Evolutionary conservation across 2,797 vertebrate species (phyloP), one percentile per base, ranked within the genome.

Genomic region (Heliangelus exortis): DNA sequence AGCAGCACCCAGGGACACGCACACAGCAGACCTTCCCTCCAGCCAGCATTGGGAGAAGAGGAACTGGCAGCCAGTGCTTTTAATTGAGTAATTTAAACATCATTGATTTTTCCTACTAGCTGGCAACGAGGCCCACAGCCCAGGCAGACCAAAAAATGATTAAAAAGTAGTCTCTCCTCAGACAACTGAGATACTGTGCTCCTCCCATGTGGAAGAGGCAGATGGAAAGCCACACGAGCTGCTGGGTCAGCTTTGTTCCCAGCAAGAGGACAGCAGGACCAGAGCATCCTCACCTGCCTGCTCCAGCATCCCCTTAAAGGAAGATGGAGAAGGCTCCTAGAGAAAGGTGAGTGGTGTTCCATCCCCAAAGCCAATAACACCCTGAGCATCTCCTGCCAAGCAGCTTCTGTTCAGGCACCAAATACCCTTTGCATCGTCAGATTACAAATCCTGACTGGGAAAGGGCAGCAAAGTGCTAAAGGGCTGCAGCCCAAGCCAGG

Each of bases 11-110:
- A 8, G 43, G 17, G 45, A 14, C 29, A 28, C 19, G 6, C 12
- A 5, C 2, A 1, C 39, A 26, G 29, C 59, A 59, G 47, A 31
- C 41, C 2, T 12, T 19, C 34, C 76, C 55, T 29, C 55, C 84
- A 34, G 39, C 58, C 82, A 51, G 53, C 41, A 2, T 29, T 28
- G 12, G 39, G 59, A 80, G 33, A 78, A 82, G 66, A 82, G 82
- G 77, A 89, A 14, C 84, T n/a, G 88, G 84, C 92, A 84, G 94
- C 90, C 84, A 48, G 63, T 0, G 3, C 72, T 82, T 84, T 72
- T 63, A 95, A 96, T 93, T 91, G 93, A 96, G 69, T 95, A 94
- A 93, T 95, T 95, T 93, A 96, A 91, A 87, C 84, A 58, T 63
- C 77, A 96, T 95, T 84, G 95, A 95, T 96, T 96, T 96, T 93